Conservation (phyloP, 2,888 invertebrate species). For the Conus canariensis region DNA sequence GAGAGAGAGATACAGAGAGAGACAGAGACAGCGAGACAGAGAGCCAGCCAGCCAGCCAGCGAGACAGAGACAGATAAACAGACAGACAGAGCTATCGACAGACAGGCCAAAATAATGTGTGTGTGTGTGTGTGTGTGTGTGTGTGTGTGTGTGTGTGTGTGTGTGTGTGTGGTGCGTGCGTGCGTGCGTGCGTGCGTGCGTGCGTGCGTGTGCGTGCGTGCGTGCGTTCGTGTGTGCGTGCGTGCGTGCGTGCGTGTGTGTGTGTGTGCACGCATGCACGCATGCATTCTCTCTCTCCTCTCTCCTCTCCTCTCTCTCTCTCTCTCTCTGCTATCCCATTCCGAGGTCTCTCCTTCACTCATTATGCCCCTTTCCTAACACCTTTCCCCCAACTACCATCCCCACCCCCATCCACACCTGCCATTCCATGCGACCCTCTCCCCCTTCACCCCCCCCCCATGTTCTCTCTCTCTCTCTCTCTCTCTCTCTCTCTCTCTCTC, state of each 20-base stretch:
- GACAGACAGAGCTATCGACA: background rate
- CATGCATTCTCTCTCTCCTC: background rate
- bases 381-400: too few species aligned
- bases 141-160: too few species aligned
- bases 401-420: too few species aligned
- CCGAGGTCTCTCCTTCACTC: too few species aligned
- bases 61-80: background rate
- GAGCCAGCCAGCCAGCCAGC: too few species aligned
- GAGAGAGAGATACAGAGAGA: too few species aligned
- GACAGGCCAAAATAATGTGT: too few species aligned
- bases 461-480: background rate
- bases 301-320: slow-evolving; percentile 8
- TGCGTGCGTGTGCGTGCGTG: background rate
- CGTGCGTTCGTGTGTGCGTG: background rate
- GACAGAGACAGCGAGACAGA: background rate
- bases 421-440: too few species aligned
- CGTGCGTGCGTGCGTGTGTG: too few species aligned
- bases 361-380: too few species aligned
- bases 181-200: background rate
- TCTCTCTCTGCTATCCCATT: background rate
- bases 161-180: background rate
- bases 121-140: too few species aligned
- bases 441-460: too few species aligned
- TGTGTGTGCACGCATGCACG: background rate
- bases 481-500: slow-evolving; percentile 17